phyloP scores from a whole-genome alignment of 2,113 vertebrate species.

The Trogon surrucura region DNA sequence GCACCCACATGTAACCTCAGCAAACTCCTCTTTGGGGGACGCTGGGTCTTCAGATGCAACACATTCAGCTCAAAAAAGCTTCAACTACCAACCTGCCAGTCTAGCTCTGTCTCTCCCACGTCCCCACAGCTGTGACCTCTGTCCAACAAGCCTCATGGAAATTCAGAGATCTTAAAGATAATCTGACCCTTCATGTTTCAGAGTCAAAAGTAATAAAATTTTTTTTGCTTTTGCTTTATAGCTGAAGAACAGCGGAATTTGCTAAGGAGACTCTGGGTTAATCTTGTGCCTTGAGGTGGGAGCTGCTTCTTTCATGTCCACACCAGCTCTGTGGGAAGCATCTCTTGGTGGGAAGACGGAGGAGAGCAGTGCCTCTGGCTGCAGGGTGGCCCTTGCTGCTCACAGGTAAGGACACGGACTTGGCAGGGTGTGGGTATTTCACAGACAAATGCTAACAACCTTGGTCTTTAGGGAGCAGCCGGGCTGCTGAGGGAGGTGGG shows the following conservation, averaged over 20 bases:
- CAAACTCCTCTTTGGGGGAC: neutral
- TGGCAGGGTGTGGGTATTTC: neutral
- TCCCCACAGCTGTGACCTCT: neutral
- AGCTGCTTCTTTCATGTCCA: neutral
- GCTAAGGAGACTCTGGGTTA: neutral
- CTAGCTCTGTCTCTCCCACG: neutral
- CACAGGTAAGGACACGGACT: neutral
- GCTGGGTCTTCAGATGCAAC: accelerated
- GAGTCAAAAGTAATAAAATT: neutral
- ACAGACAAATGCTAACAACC: neutral
- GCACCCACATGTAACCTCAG: neutral
- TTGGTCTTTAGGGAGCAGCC: neutral
- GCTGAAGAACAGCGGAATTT: neutral
- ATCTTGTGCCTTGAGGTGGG: neutral
- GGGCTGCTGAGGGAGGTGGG: neutral
- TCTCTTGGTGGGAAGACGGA: neutral
- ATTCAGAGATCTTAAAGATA: neutral
- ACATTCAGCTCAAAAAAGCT: neutral
- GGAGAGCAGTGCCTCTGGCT: neutral
- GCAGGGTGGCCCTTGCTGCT: neutral
- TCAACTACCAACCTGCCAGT: neutral
- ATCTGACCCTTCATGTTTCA: neutral
- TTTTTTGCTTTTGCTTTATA: neutral
- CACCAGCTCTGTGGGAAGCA: neutral
- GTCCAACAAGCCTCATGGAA: neutral